Evolutionary conservation across 1,140 invertebrate species (phyloP).

Genomic region (Scaptomyza montana): DNA sequence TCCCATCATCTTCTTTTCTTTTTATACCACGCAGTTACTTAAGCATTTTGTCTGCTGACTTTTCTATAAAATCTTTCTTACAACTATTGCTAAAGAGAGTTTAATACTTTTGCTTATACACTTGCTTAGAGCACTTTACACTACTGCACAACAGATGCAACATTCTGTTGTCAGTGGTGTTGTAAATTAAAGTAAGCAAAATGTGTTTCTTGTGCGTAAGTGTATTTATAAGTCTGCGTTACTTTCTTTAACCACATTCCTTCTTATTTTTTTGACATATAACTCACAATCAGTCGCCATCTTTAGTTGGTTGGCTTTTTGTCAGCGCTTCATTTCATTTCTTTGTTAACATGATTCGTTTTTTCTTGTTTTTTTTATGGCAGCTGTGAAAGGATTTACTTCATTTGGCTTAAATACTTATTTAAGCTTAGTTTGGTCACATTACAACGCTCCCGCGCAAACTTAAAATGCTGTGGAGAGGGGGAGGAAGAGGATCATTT

Average conservation of each 20-base stretch:
- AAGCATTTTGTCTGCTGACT: slow-evolving; percentile 39
- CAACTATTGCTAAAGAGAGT: slow-evolving; percentile 48
- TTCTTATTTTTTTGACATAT: slow-evolving; percentile 28
- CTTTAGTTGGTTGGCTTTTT: slow-evolving; percentile 53
- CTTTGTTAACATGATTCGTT: slow-evolving; percentile 66
- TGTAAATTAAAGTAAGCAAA: too few relatives aligned
- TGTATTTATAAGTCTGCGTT: not conserved
- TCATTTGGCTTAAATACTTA: slow-evolving; percentile 63
- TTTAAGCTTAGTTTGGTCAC: slow-evolving; percentile 14
- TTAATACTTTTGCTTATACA: slow-evolving; percentile 20
- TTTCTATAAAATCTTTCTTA: slow-evolving; percentile 53
- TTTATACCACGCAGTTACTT: slow-evolving; percentile 25
- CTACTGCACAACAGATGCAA: not conserved
- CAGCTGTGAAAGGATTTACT: slow-evolving; percentile 53
- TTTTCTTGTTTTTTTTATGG: slow-evolving; percentile 44
- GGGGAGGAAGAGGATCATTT: slow-evolving; percentile 22
- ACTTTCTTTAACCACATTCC: not conserved
- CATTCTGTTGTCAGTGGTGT: not conserved
- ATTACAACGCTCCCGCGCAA: not conserved
- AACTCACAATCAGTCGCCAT: slow-evolving; percentile 51
- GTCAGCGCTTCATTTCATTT: slow-evolving; percentile 60
- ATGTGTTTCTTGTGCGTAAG: not conserved
- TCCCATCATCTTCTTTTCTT: not conserved
- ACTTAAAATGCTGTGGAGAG: not conserved
- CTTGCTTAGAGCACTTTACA: not conserved